Percentiles rank a stretch among this genome's conserved stretches.
Conservation (phyloP, 2,797 vertebrate genomes). For the Hafferia zeledoni region DNA sequence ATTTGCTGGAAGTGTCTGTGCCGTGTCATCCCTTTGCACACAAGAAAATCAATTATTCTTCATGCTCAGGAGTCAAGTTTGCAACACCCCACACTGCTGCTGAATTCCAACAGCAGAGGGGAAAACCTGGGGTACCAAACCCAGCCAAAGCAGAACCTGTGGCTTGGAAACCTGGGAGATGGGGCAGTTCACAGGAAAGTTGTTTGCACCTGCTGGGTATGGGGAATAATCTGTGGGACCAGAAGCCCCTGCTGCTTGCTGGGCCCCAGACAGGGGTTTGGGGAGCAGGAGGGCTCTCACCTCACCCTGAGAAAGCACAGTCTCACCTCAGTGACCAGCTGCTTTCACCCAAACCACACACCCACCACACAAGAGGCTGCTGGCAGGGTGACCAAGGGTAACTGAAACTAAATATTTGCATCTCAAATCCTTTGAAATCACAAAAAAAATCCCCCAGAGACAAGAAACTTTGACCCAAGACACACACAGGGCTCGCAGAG, state of each 20-base stretch:
- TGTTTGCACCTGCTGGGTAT: neutral
- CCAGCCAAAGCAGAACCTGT: neutral
- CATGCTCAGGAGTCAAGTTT: neutral
- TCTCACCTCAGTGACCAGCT: accelerated
- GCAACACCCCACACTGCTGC: neutral
- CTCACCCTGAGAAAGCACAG: neutral
- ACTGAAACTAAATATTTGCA: accelerated
- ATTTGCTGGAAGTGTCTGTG: neutral
- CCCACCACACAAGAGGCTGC: neutral
- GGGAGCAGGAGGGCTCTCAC: neutral
- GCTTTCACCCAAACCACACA: neutral
- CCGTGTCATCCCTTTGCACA: neutral
- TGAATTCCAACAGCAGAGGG: neutral
- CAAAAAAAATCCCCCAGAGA: neutral
- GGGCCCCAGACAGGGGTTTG: neutral
- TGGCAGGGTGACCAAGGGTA: neutral
- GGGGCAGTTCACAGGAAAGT: neutral
- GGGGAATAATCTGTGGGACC: neutral
- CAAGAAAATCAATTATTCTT: neutral
- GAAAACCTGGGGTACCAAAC: neutral
- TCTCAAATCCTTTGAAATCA: neutral
- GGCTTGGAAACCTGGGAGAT: neutral
- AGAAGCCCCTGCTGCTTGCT: neutral
- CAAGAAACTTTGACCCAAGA: neutral
- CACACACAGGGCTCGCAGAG: accelerated